phyloP scores from a whole-genome alignment of 2,888 invertebrate genomes.

The Thyatira batis region DNA sequence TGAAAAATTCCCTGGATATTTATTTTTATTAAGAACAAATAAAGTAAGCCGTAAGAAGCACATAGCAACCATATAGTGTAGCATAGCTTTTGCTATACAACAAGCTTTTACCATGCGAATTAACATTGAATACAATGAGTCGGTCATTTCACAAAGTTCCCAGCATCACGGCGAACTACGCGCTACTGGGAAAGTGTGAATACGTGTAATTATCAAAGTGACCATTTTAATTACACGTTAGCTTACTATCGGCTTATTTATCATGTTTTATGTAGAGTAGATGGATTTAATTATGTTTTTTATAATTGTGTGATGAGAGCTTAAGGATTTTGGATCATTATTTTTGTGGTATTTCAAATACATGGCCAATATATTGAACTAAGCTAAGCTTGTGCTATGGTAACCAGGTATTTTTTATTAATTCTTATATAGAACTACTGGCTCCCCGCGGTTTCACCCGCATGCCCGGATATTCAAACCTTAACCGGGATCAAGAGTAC shows the following conservation, averaged over 20 bases:
- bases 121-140: constrained; percentile 32
- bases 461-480: too few relatives aligned
- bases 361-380: too few relatives aligned
- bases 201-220: constrained; percentile 33
- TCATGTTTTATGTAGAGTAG: neutral
- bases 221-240: constrained; percentile 30
- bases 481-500: too few relatives aligned
- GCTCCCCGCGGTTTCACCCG: too few relatives aligned
- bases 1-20: too few relatives aligned
- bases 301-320: neutral
- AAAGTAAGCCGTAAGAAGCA: too few relatives aligned
- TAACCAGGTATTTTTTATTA: too few relatives aligned
- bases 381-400: too few relatives aligned
- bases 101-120: constrained; percentile 17
- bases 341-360: too few relatives aligned
- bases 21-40: too few relatives aligned
- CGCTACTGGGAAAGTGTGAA: constrained; percentile 33
- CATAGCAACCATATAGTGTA: neutral
- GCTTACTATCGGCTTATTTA: neutral
- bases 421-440: too few relatives aligned
- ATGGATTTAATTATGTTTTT: neutral
- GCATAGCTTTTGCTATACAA: neutral
- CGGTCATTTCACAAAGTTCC: constrained; percentile 40
- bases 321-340: too few relatives aligned
- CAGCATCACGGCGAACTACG: constrained; percentile 17